Base-by-base conservation (phyloP, 2,113 vertebrate genomes). In the Campylomormyrus tamandua region DNA sequence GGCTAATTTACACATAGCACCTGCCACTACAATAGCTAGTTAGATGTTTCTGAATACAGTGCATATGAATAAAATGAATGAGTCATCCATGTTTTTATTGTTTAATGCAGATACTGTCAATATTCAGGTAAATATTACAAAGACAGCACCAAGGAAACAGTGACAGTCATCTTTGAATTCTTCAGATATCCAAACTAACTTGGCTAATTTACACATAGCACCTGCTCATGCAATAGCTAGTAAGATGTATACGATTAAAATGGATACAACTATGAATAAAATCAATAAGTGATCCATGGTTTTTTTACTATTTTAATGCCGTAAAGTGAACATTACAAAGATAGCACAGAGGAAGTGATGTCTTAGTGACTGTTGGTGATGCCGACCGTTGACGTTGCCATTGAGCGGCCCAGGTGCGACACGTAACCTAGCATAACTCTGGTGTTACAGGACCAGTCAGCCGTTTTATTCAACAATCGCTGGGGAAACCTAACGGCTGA, bases 121-220 rank as follows among this genome's bases (percentile, higher is more conserved):
- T n/a, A n/a, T 56, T 56, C 19, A 77, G 11, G 9, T n/a, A 10
- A 39, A 77, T 77, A 39, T 77, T 77, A 77, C 11, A 77, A 39
- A 39, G 11, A 39, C 5, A 39, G 70, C 70, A 39, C 3, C 4
- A 31, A 39, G 70, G n/a, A 39, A 13, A 31, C 31, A 13, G 31
- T 39, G 31, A 35, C 15, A 39, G n/a, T 70, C 21, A 77, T 86
- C 31, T 87, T 42, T 53, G 89, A 91, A 83, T 39, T 88, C 35
- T 39, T 88, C n/a, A 62, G 88, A 90, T 88, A 86, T 90, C 49
- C 21, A 85, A 50, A 87, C 3, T 35, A 27, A 31, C 85, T 5
- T 53, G 80, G 31, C 39, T 9, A 83, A 83, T 83, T 46, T n/a
- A 46, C 21, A 52, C 49, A 87, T 31, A 49, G 3, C 24, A 48